phyloP scores from a whole-genome alignment of 2,113 vertebrate genomes.

The Amblyornis subalaris region DNA sequence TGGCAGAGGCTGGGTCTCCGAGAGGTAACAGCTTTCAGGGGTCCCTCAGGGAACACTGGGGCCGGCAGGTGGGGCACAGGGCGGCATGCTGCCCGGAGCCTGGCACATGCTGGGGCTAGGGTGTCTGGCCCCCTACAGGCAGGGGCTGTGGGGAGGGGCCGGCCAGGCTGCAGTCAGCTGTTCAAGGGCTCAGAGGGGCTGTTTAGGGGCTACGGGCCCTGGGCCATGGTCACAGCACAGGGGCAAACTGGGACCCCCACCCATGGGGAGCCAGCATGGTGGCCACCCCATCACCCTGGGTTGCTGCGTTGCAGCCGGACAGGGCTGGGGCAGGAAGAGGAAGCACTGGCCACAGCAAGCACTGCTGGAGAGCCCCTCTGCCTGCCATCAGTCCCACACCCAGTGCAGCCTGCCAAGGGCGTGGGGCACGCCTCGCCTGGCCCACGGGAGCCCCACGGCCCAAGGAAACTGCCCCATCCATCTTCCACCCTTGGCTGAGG shows the following conservation, averaged over 20 bases:
- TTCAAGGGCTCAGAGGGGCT: accelerated
- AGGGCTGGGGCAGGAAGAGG: conserved; percentile 16
- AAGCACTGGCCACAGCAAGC: not conserved
- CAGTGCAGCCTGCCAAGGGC: not conserved
- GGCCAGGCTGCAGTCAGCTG: not conserved
- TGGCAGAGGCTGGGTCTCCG: not conserved
- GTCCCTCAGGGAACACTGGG: not conserved
- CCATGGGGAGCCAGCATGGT: accelerated
- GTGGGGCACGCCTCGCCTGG: not conserved
- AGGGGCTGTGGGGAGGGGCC: not conserved
- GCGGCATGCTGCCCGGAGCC: accelerated
- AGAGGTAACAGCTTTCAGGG: accelerated
- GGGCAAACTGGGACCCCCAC: accelerated
- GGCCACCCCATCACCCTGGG: accelerated
- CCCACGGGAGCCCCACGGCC: not conserved
- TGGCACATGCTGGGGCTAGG: no score
- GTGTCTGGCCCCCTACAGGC: accelerated
- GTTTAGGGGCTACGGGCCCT: accelerated
- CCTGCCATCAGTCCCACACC: not conserved
- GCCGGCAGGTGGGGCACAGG: accelerated
- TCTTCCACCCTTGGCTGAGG: accelerated
- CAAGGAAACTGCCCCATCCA: accelerated
- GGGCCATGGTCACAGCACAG: not conserved
- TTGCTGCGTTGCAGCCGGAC: not conserved
- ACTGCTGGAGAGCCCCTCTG: not conserved